phyloP scores from a whole-genome alignment of 2,797 vertebrate genomes.

The Centroberyx gerrardi region DNA sequence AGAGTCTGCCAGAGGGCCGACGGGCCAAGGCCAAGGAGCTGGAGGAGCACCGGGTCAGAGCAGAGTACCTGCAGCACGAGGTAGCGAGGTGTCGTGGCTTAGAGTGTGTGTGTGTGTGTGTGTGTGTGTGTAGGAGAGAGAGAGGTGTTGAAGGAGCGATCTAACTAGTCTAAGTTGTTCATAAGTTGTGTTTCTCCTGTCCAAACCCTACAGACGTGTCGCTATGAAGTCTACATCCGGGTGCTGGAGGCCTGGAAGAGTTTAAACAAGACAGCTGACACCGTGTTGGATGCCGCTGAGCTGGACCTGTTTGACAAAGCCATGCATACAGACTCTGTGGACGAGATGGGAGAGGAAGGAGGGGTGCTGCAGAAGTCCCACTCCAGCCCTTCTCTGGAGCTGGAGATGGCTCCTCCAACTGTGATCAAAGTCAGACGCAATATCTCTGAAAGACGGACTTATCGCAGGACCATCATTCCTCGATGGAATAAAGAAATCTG shows the following conservation, averaged over 20 bases:
- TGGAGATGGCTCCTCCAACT: slow-evolving; percentile 72
- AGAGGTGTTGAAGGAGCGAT: neutral
- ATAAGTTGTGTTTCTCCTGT: slow-evolving; percentile 16
- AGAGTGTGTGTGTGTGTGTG: neutral
- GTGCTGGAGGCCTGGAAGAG: slow-evolving; percentile 85
- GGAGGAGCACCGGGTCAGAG: slow-evolving; percentile 88
- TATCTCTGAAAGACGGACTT: slow-evolving; percentile 91
- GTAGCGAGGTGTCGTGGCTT: slow-evolving; percentile 59
- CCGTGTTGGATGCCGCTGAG: slow-evolving; percentile 39
- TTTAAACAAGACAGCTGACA: slow-evolving; percentile 25
- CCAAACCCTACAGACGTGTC: slow-evolving; percentile 82
- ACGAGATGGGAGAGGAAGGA: slow-evolving; percentile 60
- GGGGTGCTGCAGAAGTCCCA: slow-evolving; percentile 88
- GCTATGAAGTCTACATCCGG: slow-evolving; percentile 89
- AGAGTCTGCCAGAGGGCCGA: slow-evolving; percentile 80
- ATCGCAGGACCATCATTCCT: slow-evolving; percentile 87
- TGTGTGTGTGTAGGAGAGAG: neutral
- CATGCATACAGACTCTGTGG: slow-evolving; percentile 61
- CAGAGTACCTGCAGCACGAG: slow-evolving; percentile 91
- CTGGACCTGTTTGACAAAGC: slow-evolving; percentile 85
- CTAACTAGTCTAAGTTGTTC: too few relatives aligned
- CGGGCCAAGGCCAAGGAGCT: slow-evolving; percentile 86
- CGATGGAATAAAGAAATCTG: slow-evolving; percentile 87
- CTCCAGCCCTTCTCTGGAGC: slow-evolving; percentile 92
- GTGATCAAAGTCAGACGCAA: slow-evolving; percentile 86